Evolutionary conservation across 1,140 invertebrate species (phyloP), one percentile per base, ranked within the genome.

Genomic region (Calliopsis andreniformis): DNA sequence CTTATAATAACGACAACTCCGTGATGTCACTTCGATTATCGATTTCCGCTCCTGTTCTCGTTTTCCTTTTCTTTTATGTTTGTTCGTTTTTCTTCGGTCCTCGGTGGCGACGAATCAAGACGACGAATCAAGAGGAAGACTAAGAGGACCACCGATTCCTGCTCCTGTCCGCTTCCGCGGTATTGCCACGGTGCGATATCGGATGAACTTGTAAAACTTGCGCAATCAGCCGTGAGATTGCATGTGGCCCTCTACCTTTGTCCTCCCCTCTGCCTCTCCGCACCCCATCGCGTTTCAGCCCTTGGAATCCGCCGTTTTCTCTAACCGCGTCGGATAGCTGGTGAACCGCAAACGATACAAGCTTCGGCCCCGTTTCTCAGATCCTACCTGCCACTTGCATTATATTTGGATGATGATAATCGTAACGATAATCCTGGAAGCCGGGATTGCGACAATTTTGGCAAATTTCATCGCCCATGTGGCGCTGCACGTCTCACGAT

Each of bases 161-260:
- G 35, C 12, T 62, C 53, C 45, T 35, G 79, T 68, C 58, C 61
- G 51, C 12, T 66, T 68, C 35, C 35, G 61, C 42, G 67, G 80
- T 58, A 78, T 78, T 55, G 79, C 67, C 42, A 56, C 56, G 10
- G 23, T 14, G 67, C 68, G 68, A 73, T 78, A 84, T 83, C 82
- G 58, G 78, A 79, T 83, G 63, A 87, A 87, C 87, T 87, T 86
- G 82, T 86, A 87, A 87, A 87, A 87, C 79, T 87, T 86, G 78
- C 63, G 56, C 84, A 87, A 87, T 85, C 84, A 87, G 59, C 82
- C 84, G 80, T 86, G 82, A 76, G 67, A 87, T 87, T 87, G 79
- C 82, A 75, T 70, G 72, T 70, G 70, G 42, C 76, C 72, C 61
- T 71, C 67, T 45, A 28, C 28, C n/a, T 56, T 35, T 32, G 14